Evolutionary conservation across 2,113 vertebrate genomes (phyloP).

Genomic region (Ranitomeya variabilis): DNA sequence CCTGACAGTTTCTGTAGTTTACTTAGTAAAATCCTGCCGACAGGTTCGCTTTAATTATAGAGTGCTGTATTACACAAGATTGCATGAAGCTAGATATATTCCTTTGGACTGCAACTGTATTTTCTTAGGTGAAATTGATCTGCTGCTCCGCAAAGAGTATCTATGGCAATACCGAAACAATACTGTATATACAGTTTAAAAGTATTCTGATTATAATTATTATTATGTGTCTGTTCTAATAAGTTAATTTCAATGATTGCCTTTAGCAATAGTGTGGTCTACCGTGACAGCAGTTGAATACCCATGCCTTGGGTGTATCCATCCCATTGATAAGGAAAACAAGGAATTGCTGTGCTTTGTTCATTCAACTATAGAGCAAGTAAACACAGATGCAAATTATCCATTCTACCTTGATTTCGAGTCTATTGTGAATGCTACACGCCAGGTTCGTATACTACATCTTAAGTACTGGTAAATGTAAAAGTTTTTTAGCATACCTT

Average conservation of each 20-base stretch:
- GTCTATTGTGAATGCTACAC: not conserved
- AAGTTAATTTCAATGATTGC: not conserved
- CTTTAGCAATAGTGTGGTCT: not conserved
- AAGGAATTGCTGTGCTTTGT: conserved; percentile 4
- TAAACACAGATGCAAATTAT: conserved; percentile 23
- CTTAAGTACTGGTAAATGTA: not conserved
- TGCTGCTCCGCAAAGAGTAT: too few relatives aligned
- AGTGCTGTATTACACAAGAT: too few relatives aligned
- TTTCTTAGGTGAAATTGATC: too few relatives aligned
- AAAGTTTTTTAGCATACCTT: too few relatives aligned
- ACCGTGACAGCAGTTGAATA: not conserved
- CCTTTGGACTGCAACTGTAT: too few relatives aligned
- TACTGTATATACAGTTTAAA: too few relatives aligned
- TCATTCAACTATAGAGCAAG: not conserved
- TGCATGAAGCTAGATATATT: too few relatives aligned
- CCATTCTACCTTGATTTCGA: conserved; percentile 33
- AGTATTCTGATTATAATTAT: too few relatives aligned
- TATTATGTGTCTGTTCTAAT: not conserved
- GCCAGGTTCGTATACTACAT: conserved; percentile 35
- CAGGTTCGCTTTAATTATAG: too few relatives aligned
- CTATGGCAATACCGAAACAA: too few relatives aligned
- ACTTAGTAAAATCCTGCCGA: too few relatives aligned
- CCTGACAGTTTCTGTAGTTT: too few relatives aligned
- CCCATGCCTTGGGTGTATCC: conserved; percentile 8
- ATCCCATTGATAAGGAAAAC: not conserved